Evolutionary conservation across 1,140 invertebrate species (phyloP).

Genomic region (Drosophila kanapiae): DNA sequence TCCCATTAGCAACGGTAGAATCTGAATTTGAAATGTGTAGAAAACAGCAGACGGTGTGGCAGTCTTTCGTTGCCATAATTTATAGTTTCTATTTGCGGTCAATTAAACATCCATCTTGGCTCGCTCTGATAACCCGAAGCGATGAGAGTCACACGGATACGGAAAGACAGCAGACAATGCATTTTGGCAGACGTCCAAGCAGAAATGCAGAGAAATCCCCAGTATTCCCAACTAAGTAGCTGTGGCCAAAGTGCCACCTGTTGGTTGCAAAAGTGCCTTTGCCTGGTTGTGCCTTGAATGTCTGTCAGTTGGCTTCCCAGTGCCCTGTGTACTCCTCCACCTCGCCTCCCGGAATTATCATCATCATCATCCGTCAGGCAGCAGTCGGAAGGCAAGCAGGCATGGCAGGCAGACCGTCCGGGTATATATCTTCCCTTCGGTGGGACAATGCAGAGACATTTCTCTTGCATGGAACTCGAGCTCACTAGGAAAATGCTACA

Average conservation of each 20-base stretch:
- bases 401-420: slow-evolving; percentile 4
- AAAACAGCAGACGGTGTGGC: slow-evolving; percentile 1
- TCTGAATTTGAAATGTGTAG: slow-evolving; percentile 9
- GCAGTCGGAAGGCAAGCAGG: slow-evolving; percentile 8
- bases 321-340: not conserved
- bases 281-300: not conserved
- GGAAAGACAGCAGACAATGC: slow-evolving; percentile 20
- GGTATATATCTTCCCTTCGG: slow-evolving; percentile 35
- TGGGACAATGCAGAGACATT: slow-evolving; percentile 35
- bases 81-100: slow-evolving; percentile 69
- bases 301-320: not conserved
- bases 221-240: slow-evolving; percentile 36
- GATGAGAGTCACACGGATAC: slow-evolving; percentile 37
- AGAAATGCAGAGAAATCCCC: slow-evolving; percentile 32
- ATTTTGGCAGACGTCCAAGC: slow-evolving; percentile 65
- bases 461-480: slow-evolving; percentile 32
- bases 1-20: slow-evolving; percentile 33
- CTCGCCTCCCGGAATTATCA: slow-evolving; percentile 16
- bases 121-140: slow-evolving; percentile 53
- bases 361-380: slow-evolving; percentile 35
- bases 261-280: slow-evolving; percentile 27
- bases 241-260: slow-evolving; percentile 40
- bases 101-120: slow-evolving; percentile 70
- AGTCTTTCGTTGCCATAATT: slow-evolving; percentile 51
- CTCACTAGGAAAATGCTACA: slow-evolving; percentile 65